phyloP scores from a whole-genome alignment of 1,140 invertebrate genomes.

The Drosophila parvula region DNA sequence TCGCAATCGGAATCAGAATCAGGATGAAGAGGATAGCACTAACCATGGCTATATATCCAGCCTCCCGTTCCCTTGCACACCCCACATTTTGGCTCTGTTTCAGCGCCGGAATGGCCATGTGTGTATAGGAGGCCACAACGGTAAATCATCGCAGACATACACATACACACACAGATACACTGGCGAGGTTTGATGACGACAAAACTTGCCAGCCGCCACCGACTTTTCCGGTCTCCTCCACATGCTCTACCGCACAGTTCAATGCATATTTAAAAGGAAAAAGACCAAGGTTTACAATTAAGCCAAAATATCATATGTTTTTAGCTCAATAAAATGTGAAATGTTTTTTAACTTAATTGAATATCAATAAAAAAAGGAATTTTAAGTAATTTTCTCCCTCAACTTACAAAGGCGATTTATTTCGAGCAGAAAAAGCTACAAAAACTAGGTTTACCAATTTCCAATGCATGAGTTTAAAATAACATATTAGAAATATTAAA shows the following conservation, averaged over 20 bases:
- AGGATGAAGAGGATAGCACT: constrained; percentile 40
- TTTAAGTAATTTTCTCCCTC: too few relatives aligned
- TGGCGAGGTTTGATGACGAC: constrained; percentile 61
- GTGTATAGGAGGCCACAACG: constrained; percentile 67
- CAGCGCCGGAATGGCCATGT: constrained; percentile 34
- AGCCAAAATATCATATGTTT: too few relatives aligned
- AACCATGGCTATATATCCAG: constrained; percentile 14
- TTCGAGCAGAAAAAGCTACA: too few relatives aligned
- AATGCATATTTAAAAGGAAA: constrained; percentile 53
- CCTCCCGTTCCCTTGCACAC: background rate
- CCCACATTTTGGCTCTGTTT: constrained; percentile 22
- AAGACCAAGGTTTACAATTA: constrained; percentile 6
- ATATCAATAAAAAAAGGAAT: background rate
- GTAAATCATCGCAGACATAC: constrained; percentile 68
- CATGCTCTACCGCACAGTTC: constrained; percentile 29
- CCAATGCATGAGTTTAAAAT: background rate
- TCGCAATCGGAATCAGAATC: constrained; percentile 53
- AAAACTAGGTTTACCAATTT: too few relatives aligned
- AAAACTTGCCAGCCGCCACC: constrained; percentile 46
- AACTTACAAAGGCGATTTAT: too few relatives aligned
- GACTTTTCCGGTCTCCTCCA: constrained; percentile 26
- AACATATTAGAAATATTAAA: background rate
- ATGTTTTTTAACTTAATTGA: background rate
- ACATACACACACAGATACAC: constrained; percentile 13
- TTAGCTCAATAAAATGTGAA: too few relatives aligned